These are phyloP conservation scores for Lepidotrigona ventralis DNA, from an alignment of 1,140 invertebrate species.

Conservation along the genomic window DNA sequence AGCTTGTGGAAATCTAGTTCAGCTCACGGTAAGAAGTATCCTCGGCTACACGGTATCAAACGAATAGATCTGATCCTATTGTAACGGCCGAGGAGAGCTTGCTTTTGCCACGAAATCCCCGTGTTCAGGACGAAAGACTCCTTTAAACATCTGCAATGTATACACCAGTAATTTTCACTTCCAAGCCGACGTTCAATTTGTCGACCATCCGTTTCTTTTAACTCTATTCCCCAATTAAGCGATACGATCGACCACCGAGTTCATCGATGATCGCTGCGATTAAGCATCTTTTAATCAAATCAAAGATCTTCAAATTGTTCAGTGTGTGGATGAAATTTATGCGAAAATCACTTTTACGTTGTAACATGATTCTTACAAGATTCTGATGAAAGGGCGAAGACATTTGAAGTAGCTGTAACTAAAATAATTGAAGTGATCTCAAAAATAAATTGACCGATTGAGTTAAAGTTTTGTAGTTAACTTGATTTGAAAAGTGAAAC, in stretches of 20 bases:
- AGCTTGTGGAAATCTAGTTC: slow-evolving; percentile 28
- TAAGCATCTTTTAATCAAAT: too few relatives aligned
- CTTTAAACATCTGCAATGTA: slow-evolving; percentile 8
- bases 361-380: too few relatives aligned
- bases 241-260: not conserved
- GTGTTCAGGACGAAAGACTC: not conserved
- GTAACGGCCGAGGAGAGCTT: not conserved
- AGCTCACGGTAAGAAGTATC: slow-evolving; percentile 21
- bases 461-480: too few relatives aligned
- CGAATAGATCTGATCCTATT: slow-evolving; percentile 34
- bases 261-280: not conserved
- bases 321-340: too few relatives aligned
- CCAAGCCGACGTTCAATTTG: not conserved
- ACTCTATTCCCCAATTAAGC: not conserved
- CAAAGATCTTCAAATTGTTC: too few relatives aligned
- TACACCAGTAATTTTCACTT: not conserved
- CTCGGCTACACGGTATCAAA: slow-evolving; percentile 25
- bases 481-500: too few relatives aligned
- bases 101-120: not conserved
- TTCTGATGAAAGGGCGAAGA: too few relatives aligned
- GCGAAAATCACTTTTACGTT: too few relatives aligned
- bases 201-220: not conserved
- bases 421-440: too few relatives aligned
- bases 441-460: too few relatives aligned
- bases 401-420: too few relatives aligned